Base-by-base conservation (phyloP, 1,140 invertebrate genomes). In the Trichonephila clavata region DNA sequence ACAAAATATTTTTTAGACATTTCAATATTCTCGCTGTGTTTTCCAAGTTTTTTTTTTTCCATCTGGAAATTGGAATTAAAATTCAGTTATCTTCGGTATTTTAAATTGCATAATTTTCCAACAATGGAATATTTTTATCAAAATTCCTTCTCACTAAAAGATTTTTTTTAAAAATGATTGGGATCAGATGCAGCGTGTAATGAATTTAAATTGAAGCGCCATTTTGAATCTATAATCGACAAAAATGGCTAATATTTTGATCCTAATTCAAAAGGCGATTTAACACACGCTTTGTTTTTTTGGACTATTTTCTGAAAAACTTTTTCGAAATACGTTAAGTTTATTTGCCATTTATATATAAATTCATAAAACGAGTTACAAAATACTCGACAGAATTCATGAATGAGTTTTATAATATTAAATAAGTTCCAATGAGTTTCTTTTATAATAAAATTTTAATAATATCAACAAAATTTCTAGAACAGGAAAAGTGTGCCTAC, bases 91-190 rank as follows among this genome's bases (percentile, higher is more conserved):
- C 71, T 32, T 77, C 27, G 18, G 21, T 7, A 63, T 77, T 77
- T 77, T 77, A 18, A 77, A 39, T 77, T 77, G 71, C 18, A 77
- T 77, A 77, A 77, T 77, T 77, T 77, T 77, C 27, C 3, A 77
- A 77, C 27, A 77, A 77, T 32, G 27, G 32, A 0, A 32, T 18
- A 16, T 20, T 77, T 77, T 77, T 77, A 10, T 77, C n/a, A 68
- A 77, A 18, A 18, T 18, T 77, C 14, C 20, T 77, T 6, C 71
- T 77, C 50, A 13, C 32, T 16, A 39, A 77, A 6, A 32, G 13
- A 77, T 77, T 39, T 18, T 61, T 61, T 18, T 16, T 18, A 77
- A 39, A 6, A 71, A 77, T 32, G 32, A 77, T 39, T 32, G 0
- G 27, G 1, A 77, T 77, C 18, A 18, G 16, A 7, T 13, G 14